A percentile compares a stretch with the other conserved stretches of the same genome.
phyloP scores from a whole-genome alignment of 2,888 invertebrate species.

The Gibbula magus region DNA sequence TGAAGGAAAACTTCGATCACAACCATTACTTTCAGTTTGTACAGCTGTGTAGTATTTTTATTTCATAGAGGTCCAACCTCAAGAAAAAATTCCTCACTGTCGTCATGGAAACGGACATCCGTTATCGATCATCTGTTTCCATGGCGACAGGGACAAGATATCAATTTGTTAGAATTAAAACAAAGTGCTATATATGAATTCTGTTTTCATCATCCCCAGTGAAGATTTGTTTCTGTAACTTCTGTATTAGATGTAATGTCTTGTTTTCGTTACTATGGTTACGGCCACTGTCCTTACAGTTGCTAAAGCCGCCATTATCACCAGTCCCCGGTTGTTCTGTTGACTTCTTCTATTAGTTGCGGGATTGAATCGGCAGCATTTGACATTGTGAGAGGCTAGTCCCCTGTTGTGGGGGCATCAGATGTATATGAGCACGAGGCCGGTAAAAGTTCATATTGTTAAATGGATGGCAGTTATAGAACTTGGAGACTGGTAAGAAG shows the following conservation, averaged over 20 bases:
- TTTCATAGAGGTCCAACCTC: constrained; percentile 22
- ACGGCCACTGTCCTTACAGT: constrained; percentile 13
- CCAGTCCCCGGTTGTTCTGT: constrained; percentile 20
- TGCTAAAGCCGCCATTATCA: neutral
- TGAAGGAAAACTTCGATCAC: neutral
- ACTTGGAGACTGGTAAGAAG: constrained; percentile 24
- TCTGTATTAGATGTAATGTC: constrained; percentile 20
- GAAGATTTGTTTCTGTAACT: constrained; percentile 21
- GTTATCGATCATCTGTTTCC: neutral
- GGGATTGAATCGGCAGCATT: constrained; percentile 19
- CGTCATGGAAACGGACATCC: neutral
- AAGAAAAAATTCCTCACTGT: neutral
- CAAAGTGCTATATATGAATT: constrained; percentile 20
- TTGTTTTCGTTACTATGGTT: constrained; percentile 21
- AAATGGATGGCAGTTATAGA: constrained; percentile 5
- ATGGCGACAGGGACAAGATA: neutral
- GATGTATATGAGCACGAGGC: neutral
- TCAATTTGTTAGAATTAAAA: neutral
- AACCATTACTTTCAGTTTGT: constrained; percentile 8
- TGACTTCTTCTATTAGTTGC: constrained; percentile 20
- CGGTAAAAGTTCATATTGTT: constrained; percentile 7
- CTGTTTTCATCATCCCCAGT: constrained; percentile 21
- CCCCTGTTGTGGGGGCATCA: neutral
- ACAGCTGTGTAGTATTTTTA: constrained; percentile 10
- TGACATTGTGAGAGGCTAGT: neutral